Percentiles rank a stretch among this genome's conserved stretches.
These are phyloP conservation scores for Epinephelus fuscoguttatus DNA, from an alignment of 2,113 vertebrate species.

Conservation along the genomic window DNA sequence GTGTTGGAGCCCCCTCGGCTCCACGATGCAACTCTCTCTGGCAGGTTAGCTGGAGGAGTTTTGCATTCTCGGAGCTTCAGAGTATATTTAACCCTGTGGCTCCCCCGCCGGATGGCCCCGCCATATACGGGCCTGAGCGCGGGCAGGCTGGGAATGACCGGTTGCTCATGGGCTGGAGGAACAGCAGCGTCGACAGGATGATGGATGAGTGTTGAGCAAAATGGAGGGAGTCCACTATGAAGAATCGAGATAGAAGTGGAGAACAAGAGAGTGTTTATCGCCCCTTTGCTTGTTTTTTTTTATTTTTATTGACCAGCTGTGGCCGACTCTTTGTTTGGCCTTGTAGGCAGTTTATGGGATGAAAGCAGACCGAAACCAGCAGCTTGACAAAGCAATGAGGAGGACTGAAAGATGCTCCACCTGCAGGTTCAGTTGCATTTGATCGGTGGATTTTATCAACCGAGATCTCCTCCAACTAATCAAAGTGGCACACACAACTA, in stretches of 20 bases:
- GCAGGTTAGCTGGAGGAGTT: slow-evolving; percentile 63
- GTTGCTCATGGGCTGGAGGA: slow-evolving; percentile 45
- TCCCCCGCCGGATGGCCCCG: slow-evolving; percentile 66
- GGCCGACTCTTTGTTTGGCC: not conserved
- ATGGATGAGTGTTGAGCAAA: slow-evolving; percentile 60
- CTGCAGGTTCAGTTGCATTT: not conserved
- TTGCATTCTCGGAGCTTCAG: slow-evolving; percentile 60
- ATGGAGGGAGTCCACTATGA: slow-evolving; percentile 50
- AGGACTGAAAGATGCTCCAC: not conserved
- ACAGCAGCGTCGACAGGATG: slow-evolving; percentile 65
- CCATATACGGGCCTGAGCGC: slow-evolving; percentile 76
- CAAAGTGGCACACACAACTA: not conserved
- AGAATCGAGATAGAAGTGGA: slow-evolving; percentile 43
- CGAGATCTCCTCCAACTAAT: not conserved
- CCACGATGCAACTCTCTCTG: slow-evolving; percentile 41
- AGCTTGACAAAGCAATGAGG: not conserved
- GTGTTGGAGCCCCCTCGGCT: slow-evolving; percentile 14
- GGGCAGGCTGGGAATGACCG: slow-evolving; percentile 45
- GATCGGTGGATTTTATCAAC: not conserved
- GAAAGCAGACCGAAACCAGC: not conserved
- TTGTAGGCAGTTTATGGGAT: not conserved
- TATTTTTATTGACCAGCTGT: slow-evolving; percentile 18
- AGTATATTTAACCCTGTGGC: slow-evolving; percentile 81
- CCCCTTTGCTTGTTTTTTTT: not conserved
- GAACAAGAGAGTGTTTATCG: slow-evolving; percentile 16